Percentiles rank a stretch among this genome's conserved stretches.
Conservation (phyloP, 2,797 vertebrate genomes). For the Darevskia nairensis region DNA sequence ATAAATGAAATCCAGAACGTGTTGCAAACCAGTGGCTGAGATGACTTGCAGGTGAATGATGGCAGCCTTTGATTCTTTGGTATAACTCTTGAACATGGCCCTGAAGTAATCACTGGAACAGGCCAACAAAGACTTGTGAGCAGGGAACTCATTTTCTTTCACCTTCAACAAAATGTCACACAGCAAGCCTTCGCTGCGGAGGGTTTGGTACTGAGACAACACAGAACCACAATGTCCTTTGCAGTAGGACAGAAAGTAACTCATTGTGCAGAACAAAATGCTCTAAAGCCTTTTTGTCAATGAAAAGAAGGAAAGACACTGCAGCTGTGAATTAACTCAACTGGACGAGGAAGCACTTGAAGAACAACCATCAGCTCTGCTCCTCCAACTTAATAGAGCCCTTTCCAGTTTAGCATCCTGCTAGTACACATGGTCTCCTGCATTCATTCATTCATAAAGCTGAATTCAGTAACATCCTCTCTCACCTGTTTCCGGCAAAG, state of each 20-base stretch:
- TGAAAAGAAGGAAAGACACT: constrained; percentile 49
- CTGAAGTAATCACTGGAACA: constrained; percentile 96
- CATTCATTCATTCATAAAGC: constrained; percentile 55
- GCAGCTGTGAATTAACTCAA: constrained; percentile 49
- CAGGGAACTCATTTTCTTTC: constrained; percentile 87
- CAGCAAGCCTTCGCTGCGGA: constrained; percentile 86
- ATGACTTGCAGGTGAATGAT: constrained; percentile 85
- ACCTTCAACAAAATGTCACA: constrained; percentile 91
- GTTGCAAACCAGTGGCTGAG: constrained; percentile 85
- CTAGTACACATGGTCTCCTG: constrained; percentile 47
- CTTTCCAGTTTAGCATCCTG: not conserved
- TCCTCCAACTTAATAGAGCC: constrained; percentile 53
- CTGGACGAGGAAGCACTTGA: constrained; percentile 35
- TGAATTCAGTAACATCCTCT: constrained; percentile 52
- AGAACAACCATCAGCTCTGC: constrained; percentile 37
- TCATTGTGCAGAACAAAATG: constrained; percentile 80
- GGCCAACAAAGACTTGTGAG: constrained; percentile 91
- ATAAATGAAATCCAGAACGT: constrained; percentile 94
- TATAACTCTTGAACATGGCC: constrained; percentile 92
- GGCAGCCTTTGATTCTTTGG: constrained; percentile 83
- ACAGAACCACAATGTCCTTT: constrained; percentile 85
- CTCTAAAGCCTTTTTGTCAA: constrained; percentile 39
- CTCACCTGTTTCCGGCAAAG: constrained; percentile 32
- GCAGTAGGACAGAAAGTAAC: constrained; percentile 93
- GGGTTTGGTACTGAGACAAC: constrained; percentile 87